phyloP scores from a whole-genome alignment of 2,113 vertebrate genomes.

The Castor canadensis region DNA sequence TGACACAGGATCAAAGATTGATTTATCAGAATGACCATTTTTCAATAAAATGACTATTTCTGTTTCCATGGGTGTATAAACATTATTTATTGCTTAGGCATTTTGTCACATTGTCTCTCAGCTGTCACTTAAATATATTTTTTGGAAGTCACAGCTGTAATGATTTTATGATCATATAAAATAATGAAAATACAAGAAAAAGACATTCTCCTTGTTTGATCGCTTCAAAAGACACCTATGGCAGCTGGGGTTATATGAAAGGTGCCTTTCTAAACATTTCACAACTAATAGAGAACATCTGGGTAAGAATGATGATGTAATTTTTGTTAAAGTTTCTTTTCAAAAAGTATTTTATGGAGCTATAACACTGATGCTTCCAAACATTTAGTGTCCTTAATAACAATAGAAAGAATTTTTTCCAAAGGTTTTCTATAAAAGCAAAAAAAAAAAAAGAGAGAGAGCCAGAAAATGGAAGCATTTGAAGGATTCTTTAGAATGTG shows the following conservation, averaged over 20 bases:
- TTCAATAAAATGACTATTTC: slow-evolving; percentile 76
- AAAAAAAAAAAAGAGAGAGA: too few relatives aligned
- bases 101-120: slow-evolving; percentile 80
- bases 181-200: slow-evolving; percentile 80
- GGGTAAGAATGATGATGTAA: slow-evolving; percentile 84
- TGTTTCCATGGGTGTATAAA: slow-evolving; percentile 69
- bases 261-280: slow-evolving; percentile 81
- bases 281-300: slow-evolving; percentile 87
- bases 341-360: slow-evolving; percentile 49
- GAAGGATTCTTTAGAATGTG: slow-evolving; percentile 1
- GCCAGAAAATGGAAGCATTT: slow-evolving; percentile 56
- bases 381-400: slow-evolving; percentile 64
- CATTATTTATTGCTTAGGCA: slow-evolving; percentile 76
- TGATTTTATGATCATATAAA: slow-evolving; percentile 79
- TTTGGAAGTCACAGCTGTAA: slow-evolving; percentile 70
- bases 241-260: slow-evolving; percentile 82
- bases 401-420: slow-evolving; percentile 33
- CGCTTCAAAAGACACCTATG: slow-evolving; percentile 84
- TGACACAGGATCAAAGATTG: slow-evolving; percentile 62
- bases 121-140: slow-evolving; percentile 74
- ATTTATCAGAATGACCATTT: slow-evolving; percentile 75
- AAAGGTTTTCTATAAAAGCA: slow-evolving; percentile 55
- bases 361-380: slow-evolving; percentile 67
- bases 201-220: slow-evolving; percentile 76
- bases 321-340: slow-evolving; percentile 80